These are phyloP conservation scores for Drosophila parabipectinata DNA, from an alignment of 1,140 invertebrate species.

Conservation along the genomic window DNA sequence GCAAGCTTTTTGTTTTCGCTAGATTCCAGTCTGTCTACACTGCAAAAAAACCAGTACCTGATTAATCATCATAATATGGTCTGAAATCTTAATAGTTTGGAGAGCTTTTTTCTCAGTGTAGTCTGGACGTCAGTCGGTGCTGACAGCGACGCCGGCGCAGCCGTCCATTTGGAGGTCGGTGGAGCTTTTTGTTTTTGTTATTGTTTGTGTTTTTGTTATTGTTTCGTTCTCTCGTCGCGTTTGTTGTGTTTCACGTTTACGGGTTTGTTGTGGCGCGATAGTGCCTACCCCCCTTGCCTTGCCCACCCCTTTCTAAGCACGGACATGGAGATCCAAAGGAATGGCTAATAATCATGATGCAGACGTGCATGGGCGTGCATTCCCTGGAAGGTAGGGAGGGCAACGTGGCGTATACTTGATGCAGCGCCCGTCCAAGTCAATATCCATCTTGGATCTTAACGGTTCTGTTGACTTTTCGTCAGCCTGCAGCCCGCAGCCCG, in stretches of 20 bases:
- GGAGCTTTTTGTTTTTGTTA: constrained; percentile 34
- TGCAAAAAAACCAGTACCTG: not conserved
- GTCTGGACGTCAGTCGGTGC: constrained; percentile 16
- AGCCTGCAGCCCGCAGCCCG: not conserved
- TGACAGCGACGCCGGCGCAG: not conserved
- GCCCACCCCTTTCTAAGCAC: constrained; percentile 26
- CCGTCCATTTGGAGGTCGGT: constrained; percentile 40
- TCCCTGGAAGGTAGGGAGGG: no score
- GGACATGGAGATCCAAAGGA: constrained; percentile 42
- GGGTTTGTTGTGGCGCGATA: constrained; percentile 41
- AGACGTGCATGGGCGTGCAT: no score
- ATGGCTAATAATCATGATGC: constrained; percentile 27
- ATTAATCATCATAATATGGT: not conserved
- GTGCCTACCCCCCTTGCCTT: not conserved
- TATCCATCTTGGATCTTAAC: no score
- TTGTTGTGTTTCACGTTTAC: constrained; percentile 54
- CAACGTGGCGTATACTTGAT: no score
- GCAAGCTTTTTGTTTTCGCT: constrained; percentile 52
- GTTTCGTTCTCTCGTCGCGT: constrained; percentile 35
- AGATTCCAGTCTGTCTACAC: constrained; percentile 34
- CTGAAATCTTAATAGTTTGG: not conserved
- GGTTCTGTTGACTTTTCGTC: no score
- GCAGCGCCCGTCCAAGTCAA: no score
- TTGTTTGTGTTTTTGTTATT: constrained; percentile 36
- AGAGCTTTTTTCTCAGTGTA: not conserved